Evolutionary conservation across 2,888 invertebrate species (phyloP).

Genomic region (Hyposoter didymator): DNA sequence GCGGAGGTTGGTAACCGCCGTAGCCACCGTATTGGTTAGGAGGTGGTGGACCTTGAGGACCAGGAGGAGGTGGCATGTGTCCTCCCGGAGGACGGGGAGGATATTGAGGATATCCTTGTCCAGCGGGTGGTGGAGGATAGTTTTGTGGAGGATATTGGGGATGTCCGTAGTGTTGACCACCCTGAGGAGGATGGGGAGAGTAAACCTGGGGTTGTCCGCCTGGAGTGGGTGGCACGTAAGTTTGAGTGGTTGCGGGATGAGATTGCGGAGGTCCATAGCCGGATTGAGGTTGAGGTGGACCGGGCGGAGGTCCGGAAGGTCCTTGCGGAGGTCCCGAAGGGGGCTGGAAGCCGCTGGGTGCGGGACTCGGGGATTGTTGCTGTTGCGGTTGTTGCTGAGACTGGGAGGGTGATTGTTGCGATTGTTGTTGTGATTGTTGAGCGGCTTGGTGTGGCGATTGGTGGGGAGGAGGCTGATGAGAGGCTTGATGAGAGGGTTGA

Average conservation of each 20-base stretch:
- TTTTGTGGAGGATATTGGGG: constrained; percentile 87
- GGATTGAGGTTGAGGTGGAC: constrained; percentile 82
- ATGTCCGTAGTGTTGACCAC: constrained; percentile 85
- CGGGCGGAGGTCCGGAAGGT: constrained; percentile 80
- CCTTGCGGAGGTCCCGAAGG: constrained; percentile 81
- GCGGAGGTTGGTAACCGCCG: constrained; percentile 92
- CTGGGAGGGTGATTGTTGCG: constrained; percentile 74
- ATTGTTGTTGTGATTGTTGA: constrained; percentile 78
- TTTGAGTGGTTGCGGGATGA: constrained; percentile 85
- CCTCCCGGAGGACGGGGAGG: constrained; percentile 87
- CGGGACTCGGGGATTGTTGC: constrained; percentile 85
- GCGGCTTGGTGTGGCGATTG: constrained; percentile 85
- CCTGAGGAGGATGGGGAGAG: constrained; percentile 86
- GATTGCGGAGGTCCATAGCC: constrained; percentile 85
- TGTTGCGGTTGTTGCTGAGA: constrained; percentile 81
- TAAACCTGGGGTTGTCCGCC: constrained; percentile 85
- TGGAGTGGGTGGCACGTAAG: constrained; percentile 82
- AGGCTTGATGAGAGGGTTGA: constrained; percentile 76
- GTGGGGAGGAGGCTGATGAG: constrained; percentile 82
- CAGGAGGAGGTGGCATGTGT: constrained; percentile 87
- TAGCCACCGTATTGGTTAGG: constrained; percentile 91
- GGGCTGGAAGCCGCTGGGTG: constrained; percentile 85
- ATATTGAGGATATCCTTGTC: constrained; percentile 88
- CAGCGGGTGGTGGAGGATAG: constrained; percentile 87
- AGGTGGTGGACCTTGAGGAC: constrained; percentile 90